Evolutionary conservation across 2,888 invertebrate species (phyloP), one percentile per base, ranked within the genome.

Genomic region (Syrphus vitripennis): DNA sequence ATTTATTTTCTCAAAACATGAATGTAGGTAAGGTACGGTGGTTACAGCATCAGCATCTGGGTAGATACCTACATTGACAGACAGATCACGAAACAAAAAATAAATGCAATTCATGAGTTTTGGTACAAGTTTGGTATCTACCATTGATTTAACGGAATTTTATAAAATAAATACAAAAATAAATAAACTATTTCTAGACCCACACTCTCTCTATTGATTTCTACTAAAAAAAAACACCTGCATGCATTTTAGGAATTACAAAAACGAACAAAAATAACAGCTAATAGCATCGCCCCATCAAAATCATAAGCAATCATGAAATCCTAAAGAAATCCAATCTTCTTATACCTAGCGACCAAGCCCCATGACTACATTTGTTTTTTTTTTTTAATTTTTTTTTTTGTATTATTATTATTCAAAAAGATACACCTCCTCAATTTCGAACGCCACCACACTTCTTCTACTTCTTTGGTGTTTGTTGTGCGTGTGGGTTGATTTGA

Each of bases 381-480:
- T 37, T 34, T 59, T 37, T 3, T 21, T 21, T 19, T 34, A 5
- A 19, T 21, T 67, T 19, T 21, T 34, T 34, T 59, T 6, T 21
- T 48, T 6, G 31, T n/a, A n/a, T n/a, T 21, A 61, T 40, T 42
- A 63, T 31, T 67, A 67, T 50, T 48, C 67, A 50, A 63, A n/a
- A 21, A 72, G 74, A 70, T 83, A 83, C 81, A 76, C 81, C 84
- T 84, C 71, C 84, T 84, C 84, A 76, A 81, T 48, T 61, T 67
- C 67, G 29, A 76, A 70, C 84, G 81, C 71, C 70, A 71, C 50
- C 80, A 71, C 80, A 76, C 40, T 50, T 63, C 53, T 19, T 37
- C 26, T 75, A 76, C 40, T 50, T 63, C 53, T 19, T 37, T 40
- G 48, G 34, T 19, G 10, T 14, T 45, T 16, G n/a, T 63, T 12